Conservation (phyloP, 2,113 vertebrate genomes). For the Rafetus swinhoei region DNA sequence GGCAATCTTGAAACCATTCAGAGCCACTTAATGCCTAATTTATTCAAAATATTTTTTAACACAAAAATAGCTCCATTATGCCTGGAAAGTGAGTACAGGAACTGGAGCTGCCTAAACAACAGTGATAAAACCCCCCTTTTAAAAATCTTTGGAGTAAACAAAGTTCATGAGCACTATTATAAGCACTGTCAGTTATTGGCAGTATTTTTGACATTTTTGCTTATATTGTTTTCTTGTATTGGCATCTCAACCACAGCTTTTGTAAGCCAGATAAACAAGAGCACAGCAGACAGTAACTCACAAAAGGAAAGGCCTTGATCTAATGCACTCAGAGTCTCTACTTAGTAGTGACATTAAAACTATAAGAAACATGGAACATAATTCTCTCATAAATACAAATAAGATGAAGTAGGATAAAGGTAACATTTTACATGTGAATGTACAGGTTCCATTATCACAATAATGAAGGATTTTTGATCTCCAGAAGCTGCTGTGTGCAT, state of each 20-base stretch:
- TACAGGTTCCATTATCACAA: neutral
- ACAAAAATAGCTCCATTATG: neutral
- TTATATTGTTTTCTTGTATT: neutral
- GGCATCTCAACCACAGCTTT: conserved; percentile 18
- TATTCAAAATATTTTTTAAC: conserved; percentile 13
- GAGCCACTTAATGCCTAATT: conserved; percentile 16
- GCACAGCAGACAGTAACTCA: neutral
- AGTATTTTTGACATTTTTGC: conserved; percentile 28
- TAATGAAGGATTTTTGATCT: neutral
- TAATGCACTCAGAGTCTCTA: neutral
- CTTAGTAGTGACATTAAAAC: neutral
- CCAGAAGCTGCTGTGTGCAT: neutral
- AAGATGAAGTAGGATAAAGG: neutral
- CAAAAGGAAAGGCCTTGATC: neutral
- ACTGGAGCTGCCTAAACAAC: conserved; percentile 16
- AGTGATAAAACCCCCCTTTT: conserved; percentile 13
- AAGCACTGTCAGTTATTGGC: conserved; percentile 7
- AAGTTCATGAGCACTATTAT: neutral
- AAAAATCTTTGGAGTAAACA: neutral
- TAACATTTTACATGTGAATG: neutral
- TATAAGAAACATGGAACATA: neutral
- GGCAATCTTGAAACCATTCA: conserved; percentile 27
- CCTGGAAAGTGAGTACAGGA: neutral
- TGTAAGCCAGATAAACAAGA: neutral
- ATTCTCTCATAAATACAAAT: neutral